A percentile compares a stretch with the other conserved stretches of the same genome.
Conservation (phyloP, 2,797 vertebrate genomes). For the Chelidonichthys spinosus region DNA sequence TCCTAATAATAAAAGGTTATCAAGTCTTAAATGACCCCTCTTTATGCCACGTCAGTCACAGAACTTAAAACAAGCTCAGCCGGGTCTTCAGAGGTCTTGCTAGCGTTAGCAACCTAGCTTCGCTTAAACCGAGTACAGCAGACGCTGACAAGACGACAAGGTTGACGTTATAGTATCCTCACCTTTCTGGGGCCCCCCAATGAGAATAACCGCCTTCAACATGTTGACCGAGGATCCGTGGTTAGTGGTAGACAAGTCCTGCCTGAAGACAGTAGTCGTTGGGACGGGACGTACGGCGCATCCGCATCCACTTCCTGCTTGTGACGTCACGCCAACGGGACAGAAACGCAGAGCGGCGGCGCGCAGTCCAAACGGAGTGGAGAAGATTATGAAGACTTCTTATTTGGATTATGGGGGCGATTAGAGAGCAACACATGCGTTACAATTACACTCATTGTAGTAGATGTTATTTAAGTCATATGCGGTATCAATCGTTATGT, state of each 20-base stretch:
- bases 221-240: constrained; percentile 68
- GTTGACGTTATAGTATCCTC: constrained; percentile 6
- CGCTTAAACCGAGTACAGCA: background rate
- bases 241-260: background rate
- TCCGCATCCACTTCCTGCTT: constrained; percentile 42
- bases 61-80: constrained; percentile 40
- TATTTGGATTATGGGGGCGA: background rate
- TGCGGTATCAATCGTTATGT: background rate
- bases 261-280: background rate
- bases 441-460: background rate
- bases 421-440: background rate
- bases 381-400: background rate
- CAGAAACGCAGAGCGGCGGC: constrained; percentile 30
- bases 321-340: constrained; percentile 35
- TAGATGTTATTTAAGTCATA: background rate
- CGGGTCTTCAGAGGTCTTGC: background rate
- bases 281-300: no score
- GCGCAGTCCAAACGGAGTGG: background rate
- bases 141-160: rapidly evolving
- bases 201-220: constrained; percentile 94
- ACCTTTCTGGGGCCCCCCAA: constrained; percentile 97
- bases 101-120: constrained; percentile 54
- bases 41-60: constrained; percentile 73
- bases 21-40: background rate
- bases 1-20: background rate